phyloP scores from a whole-genome alignment of 2,888 invertebrate species.

The Hypena proboscidalis region DNA sequence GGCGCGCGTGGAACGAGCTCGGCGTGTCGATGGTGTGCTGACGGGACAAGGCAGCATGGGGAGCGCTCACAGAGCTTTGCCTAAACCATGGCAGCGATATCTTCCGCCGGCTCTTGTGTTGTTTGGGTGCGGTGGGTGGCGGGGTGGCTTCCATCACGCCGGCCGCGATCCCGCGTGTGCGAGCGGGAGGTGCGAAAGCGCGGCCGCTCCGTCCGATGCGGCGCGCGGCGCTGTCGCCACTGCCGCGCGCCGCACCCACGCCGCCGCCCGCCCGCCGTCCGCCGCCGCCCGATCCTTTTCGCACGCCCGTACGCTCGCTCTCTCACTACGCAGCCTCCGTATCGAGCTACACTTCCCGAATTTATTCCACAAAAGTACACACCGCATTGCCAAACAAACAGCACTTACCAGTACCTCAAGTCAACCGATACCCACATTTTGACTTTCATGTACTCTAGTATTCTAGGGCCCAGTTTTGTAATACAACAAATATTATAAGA shows the following conservation, averaged over 20 bases:
- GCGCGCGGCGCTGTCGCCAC: conserved; percentile 67
- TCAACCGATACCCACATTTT: no score
- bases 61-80: conserved; percentile 90
- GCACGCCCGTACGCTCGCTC: conserved; percentile 63
- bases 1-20: conserved; percentile 92
- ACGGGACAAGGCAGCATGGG: conserved; percentile 90
- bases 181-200: conserved; percentile 62
- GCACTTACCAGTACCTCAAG: no score
- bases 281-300: conserved; percentile 40
- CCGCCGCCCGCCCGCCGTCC: no score
- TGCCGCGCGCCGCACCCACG: conserved; percentile 54
- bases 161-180: conserved; percentile 59
- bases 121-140: conserved; percentile 70
- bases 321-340: conserved; percentile 82
- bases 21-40: conserved; percentile 97
- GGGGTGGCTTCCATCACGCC: conserved; percentile 66
- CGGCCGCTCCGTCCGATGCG: conserved; percentile 66
- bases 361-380: conserved; percentile 60
- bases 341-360: conserved; percentile 78
- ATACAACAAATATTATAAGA: no score
- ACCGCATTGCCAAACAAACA: conserved; percentile 62
- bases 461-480: no score
- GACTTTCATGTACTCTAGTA: no score
- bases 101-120: conserved; percentile 91
- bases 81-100: conserved; percentile 96